phyloP scores from a whole-genome alignment of 2,888 invertebrate species.

The Aphidius colemani region DNA sequence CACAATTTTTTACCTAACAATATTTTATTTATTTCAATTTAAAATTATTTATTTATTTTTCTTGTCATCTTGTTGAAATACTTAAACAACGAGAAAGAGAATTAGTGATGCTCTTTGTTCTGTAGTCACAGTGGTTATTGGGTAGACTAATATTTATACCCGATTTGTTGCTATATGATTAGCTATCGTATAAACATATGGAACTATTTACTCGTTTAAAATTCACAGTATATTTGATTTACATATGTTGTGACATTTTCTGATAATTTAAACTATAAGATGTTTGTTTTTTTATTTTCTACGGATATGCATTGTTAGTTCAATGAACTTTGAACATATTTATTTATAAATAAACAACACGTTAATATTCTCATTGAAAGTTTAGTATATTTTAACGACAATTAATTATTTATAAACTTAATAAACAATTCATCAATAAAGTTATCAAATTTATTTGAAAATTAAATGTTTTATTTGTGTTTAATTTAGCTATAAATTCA shows the following conservation, averaged over 20 bases:
- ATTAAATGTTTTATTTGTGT: no score
- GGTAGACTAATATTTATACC: slow-evolving; percentile 8
- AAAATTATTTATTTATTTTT: not conserved
- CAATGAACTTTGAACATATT: not conserved
- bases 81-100: not conserved
- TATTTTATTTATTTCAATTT: slow-evolving; percentile 5
- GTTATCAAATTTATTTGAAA: not conserved
- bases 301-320: no score
- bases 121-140: slow-evolving; percentile 3
- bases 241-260: slow-evolving; percentile 14
- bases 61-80: slow-evolving; percentile 17
- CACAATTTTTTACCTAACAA: not conserved
- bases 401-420: no score
- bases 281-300: no score
- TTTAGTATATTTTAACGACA: no score
- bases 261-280: not conserved
- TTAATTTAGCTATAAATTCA: no score
- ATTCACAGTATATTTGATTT: slow-evolving; percentile 8
- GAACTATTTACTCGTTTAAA: no score
- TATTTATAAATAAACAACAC: no score
- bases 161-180: not conserved
- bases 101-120: slow-evolving; percentile 16
- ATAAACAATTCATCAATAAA: not conserved
- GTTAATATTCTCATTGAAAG: not conserved
- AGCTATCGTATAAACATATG: not conserved